phyloP scores from a whole-genome alignment of 2,797 vertebrate genomes.

The Sebastiscus albofasciatus region DNA sequence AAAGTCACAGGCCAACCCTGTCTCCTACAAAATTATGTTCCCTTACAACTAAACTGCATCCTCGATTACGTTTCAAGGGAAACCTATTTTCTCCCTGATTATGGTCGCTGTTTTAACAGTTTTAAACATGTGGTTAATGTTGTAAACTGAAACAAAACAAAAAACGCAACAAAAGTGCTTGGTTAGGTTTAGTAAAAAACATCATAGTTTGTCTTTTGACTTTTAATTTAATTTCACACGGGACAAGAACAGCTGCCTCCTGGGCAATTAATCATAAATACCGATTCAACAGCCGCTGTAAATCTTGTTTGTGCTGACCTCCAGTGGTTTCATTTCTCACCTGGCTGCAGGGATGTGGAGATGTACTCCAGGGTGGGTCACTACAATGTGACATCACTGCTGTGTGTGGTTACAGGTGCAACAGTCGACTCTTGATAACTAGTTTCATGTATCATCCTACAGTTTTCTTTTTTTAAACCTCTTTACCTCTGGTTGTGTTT shows the following conservation, averaged over 20 bases:
- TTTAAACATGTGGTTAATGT: too few species aligned
- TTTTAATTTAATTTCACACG: too few species aligned
- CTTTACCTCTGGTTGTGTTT: not conserved
- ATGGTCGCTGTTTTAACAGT: too few species aligned
- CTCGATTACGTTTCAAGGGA: too few species aligned
- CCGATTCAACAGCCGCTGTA: not conserved
- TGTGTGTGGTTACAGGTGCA: not conserved
- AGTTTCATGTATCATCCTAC: not conserved
- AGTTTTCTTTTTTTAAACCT: not conserved
- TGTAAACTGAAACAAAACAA: too few species aligned
- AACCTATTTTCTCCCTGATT: too few species aligned
- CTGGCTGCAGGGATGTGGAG: not conserved
- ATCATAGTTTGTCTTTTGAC: too few species aligned
- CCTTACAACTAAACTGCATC: too few species aligned
- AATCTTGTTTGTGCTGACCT: not conserved
- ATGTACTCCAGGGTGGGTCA: not conserved
- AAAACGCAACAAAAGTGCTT: too few species aligned
- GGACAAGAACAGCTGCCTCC: too few species aligned
- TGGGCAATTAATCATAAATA: not conserved
- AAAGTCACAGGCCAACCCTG: not conserved
- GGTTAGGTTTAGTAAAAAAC: too few species aligned
- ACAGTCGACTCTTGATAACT: not conserved
- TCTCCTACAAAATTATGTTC: too few species aligned
- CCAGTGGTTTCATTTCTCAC: not conserved
- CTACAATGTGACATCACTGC: not conserved